Evolutionary conservation across 2,797 vertebrate species (phyloP), one percentile per base, ranked within the genome.

Genomic region (Atherinosoma microstoma): DNA sequence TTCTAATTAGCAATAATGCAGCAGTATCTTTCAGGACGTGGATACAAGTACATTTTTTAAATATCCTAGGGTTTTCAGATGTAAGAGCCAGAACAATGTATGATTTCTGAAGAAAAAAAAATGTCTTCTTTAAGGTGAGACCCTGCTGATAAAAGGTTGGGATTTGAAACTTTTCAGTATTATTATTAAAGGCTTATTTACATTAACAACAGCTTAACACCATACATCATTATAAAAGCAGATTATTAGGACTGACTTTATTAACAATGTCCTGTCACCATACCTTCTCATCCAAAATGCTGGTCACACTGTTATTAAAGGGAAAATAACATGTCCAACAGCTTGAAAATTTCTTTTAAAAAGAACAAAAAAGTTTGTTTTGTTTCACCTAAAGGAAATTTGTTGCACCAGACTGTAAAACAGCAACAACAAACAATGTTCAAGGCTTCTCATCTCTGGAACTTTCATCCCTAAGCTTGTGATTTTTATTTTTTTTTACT

Each of bases 1-100:
- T 77, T 65, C 65, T 10, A 42, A 68, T 68, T n/a, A 68, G 57
- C 27, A 35, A 27, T 27, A 22, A 27, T 4, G 20, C 38, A 60
- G 18, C 13, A 54, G 45, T 45, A n/a, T 36, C 49, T 40, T 30
- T 12, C 11, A 4, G n/a, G 4, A 47, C 10, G 7, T 16, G 5
- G 16, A 40, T 35, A 11, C 6, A 47, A 16, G 42, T 51, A 53
- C n/a, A 11, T 29, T 68, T 29, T 34, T 57, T 2, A 20, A 7
- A 47, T 4, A 18, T 67, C 4, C 24, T 64, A 15, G 3, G 54
- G 9, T 9, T 15, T 40, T 35, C 9, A 9, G 13, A 45, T 22
- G 22, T 9, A 22, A 34, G 24, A 47, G 4, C 20, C 27, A 76
- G 8, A 64, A 61, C 34, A 35, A 57, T 12, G 20, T n/a, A 6